Evolutionary conservation across 2,888 invertebrate species (phyloP).

Genomic region (Tachina lurida): DNA sequence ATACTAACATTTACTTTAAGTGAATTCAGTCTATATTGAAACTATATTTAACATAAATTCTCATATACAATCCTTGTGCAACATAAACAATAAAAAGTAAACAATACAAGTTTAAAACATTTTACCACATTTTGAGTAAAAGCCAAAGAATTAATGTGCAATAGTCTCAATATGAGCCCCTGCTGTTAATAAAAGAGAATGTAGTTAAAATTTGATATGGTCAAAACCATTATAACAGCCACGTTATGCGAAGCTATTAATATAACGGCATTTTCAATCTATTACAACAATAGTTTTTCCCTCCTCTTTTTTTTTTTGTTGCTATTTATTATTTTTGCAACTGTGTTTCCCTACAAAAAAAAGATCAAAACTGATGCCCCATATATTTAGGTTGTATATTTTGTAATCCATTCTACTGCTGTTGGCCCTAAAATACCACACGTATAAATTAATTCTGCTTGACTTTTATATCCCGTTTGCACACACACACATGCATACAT

Average conservation of each 20-base stretch:
- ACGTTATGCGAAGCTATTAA: constrained; percentile 16
- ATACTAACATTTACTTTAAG: no score
- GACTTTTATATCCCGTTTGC: constrained; percentile 57
- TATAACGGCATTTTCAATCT: constrained; percentile 37
- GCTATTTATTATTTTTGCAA: constrained; percentile 33
- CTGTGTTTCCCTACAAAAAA: constrained; percentile 28
- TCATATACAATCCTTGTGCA: no score
- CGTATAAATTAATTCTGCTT: constrained; percentile 64
- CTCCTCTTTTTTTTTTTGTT: background rate
- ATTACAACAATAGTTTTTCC: constrained; percentile 35
- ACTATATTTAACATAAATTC: no score
- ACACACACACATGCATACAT: background rate
- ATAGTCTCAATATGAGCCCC: constrained; percentile 1
- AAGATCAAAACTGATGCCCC: background rate
- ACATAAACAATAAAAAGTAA: background rate
- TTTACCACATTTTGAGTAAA: background rate
- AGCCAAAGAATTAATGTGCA: background rate
- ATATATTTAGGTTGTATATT: constrained; percentile 42
- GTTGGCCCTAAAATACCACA: constrained; percentile 45
- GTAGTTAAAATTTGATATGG: constrained; percentile 21
- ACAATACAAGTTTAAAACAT: background rate
- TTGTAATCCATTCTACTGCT: constrained; percentile 32
- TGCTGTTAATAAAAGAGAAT: background rate
- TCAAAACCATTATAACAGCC: constrained; percentile 32
- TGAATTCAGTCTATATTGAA: no score